These are phyloP conservation scores for Epinephelus lanceolatus DNA, from an alignment of 2,113 vertebrate species.

Conservation along the genomic window DNA sequence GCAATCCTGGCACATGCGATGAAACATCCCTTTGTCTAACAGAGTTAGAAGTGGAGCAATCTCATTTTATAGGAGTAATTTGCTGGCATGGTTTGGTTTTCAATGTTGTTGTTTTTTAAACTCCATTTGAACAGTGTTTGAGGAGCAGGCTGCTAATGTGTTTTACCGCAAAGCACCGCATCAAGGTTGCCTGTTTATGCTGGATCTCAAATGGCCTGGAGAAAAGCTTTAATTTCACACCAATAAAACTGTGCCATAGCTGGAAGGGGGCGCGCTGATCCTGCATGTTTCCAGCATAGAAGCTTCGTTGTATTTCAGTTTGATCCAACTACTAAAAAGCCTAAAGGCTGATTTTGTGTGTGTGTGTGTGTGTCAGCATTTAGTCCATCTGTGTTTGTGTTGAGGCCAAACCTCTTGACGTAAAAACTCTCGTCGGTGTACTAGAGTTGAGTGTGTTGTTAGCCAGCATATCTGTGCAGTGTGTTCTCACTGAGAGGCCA, in stretches of 20 bases:
- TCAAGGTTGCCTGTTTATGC: slow-evolving; percentile 57
- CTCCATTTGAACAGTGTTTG: slow-evolving; percentile 30
- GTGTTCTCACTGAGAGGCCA: slow-evolving; percentile 28
- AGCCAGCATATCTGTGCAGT: slow-evolving; percentile 34
- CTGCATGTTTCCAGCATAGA: slow-evolving; percentile 32
- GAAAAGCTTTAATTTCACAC: slow-evolving; percentile 67
- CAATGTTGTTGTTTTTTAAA: slow-evolving; percentile 3
- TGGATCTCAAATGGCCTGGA: slow-evolving; percentile 51
- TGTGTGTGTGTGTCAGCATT: slow-evolving; percentile 48
- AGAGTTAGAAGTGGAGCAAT: slow-evolving; percentile 22
- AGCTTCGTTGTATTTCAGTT: slow-evolving; percentile 36
- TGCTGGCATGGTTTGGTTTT: slow-evolving; percentile 33
- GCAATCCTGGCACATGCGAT: slow-evolving; percentile 31
- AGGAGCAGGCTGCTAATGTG: slow-evolving; percentile 41
- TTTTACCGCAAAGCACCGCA: slow-evolving; percentile 18
- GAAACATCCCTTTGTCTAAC: slow-evolving; percentile 40
- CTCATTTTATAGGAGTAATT: slow-evolving; percentile 34
- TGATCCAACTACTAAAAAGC: slow-evolving; percentile 37
- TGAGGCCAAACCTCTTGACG: slow-evolving; percentile 40
- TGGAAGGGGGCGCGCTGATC: slow-evolving; percentile 16
- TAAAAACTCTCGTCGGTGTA: slow-evolving; percentile 47
- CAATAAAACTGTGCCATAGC: slow-evolving; percentile 42
- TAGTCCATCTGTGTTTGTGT: slow-evolving; percentile 35
- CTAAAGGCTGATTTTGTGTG: slow-evolving; percentile 48
- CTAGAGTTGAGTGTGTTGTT: slow-evolving; percentile 27